Conservation (phyloP, 2,113 vertebrate species). For the Laticauda colubrina region DNA sequence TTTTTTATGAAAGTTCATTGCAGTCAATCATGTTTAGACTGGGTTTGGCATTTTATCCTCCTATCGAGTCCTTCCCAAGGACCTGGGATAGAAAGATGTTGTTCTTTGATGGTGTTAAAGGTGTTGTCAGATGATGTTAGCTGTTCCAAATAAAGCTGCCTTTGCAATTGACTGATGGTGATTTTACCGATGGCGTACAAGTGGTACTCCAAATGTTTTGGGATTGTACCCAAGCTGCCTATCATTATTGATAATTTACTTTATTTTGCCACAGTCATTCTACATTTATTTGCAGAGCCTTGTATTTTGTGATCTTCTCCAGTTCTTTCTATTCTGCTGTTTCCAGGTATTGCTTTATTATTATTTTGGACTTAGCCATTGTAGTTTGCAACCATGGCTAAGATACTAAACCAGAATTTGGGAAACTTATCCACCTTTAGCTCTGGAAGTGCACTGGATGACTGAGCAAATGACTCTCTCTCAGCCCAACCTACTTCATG, state of each 20-base stretch:
- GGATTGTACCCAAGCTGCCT: background rate
- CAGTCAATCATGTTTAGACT: background rate
- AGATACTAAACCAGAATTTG: background rate
- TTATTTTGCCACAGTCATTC: background rate
- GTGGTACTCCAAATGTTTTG: background rate
- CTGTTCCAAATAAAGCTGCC: background rate
- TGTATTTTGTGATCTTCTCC: background rate
- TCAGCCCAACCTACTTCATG: background rate
- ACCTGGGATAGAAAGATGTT: background rate
- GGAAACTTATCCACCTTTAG: background rate
- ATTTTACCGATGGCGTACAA: background rate
- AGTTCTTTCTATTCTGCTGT: background rate
- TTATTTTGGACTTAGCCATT: background rate
- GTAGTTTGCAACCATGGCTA: background rate
- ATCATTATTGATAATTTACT: background rate
- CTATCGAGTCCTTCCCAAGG: background rate
- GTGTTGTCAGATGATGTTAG: background rate
- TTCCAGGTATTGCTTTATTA: background rate
- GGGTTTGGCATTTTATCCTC: background rate
- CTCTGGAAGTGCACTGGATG: background rate
- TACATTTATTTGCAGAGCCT: background rate
- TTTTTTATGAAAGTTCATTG: background rate
- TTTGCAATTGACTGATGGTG: background rate
- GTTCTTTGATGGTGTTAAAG: background rate
- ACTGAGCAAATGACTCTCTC: background rate